These are phyloP conservation scores for Diarsia dahlii DNA, from an alignment of 2,888 invertebrate genomes.

Conservation along the genomic window DNA sequence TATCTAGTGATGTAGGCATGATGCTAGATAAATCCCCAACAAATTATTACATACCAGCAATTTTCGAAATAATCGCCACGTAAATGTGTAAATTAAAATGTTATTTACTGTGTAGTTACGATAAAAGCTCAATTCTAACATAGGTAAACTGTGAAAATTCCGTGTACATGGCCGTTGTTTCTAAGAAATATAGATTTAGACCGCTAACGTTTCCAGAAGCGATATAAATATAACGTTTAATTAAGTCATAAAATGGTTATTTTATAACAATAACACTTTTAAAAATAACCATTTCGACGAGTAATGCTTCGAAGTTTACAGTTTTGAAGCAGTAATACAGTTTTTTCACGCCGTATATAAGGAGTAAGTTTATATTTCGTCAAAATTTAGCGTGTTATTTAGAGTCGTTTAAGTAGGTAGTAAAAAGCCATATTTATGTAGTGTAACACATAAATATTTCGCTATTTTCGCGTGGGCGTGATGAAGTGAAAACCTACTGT, in stretches of 20 bases:
- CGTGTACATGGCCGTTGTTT: slow-evolving; percentile 31
- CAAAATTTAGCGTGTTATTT: slow-evolving; percentile 54
- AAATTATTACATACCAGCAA: slow-evolving; percentile 31
- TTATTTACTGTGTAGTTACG: slow-evolving; percentile 38
- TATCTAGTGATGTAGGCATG: slow-evolving; percentile 27
- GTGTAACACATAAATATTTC: slow-evolving; percentile 47
- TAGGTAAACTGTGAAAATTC: slow-evolving; percentile 41
- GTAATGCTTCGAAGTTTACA: slow-evolving; percentile 25
- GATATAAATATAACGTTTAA: slow-evolving; percentile 66
- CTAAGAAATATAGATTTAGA: slow-evolving; percentile 49
- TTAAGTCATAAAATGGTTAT: slow-evolving; percentile 61
- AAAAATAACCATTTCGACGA: slow-evolving; percentile 49
- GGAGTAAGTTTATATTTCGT: slow-evolving; percentile 46
- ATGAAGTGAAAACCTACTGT: slow-evolving; percentile 34
- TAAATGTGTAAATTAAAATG: slow-evolving; percentile 37
- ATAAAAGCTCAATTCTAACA: slow-evolving; percentile 34
- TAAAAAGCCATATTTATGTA: slow-evolving; percentile 58
- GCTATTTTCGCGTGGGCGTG: slow-evolving; percentile 30
- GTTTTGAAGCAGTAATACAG: slow-evolving; percentile 28
- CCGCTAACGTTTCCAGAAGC: slow-evolving; percentile 45
- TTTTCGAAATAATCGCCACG: slow-evolving; percentile 36
- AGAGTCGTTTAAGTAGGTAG: slow-evolving; percentile 36
- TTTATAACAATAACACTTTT: slow-evolving; percentile 58
- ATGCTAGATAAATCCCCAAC: slow-evolving; percentile 39
- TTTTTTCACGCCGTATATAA: slow-evolving; percentile 42